Evolutionary conservation across 2,888 invertebrate genomes (phyloP), one percentile per base, ranked within the genome.

Genomic region (Agonopterix arenella): DNA sequence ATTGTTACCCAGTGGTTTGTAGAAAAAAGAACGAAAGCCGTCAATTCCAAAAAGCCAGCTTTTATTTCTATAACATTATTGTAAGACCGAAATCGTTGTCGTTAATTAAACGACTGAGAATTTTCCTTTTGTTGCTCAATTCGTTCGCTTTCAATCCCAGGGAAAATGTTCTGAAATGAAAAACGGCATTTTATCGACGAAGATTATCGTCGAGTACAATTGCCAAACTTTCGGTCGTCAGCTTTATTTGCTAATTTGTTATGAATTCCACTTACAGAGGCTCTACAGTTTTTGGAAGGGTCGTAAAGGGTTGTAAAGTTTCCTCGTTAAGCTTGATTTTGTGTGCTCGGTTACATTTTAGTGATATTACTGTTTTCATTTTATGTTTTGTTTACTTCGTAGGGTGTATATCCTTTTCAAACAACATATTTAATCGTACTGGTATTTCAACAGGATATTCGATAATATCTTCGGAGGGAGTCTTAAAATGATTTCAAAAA

Each of bases 221-320:
- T 56, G 60, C 51, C 59, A 48, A 66, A 68, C 59, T 66, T 68
- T 58, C 44, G 44, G 53, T 55, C 53, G 54, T 54, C 47, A 43
- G 49, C 47, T 49, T 65, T 67, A 60, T 66, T 66, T 60, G 62
- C 61, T 68, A 66, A 68, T 68, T 69, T 63, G 61, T 67, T 65
- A 64, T 64, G 60, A 51, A 53, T 62, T 58, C 61, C 57, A 61
- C 60, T 62, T 64, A 57, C 52, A 54, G 53, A 52, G 52, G 40
- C 47, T 49, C 54, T 46, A 45, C 55, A 46, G 52, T 51, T 56
- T 61, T 57, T 49, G 46, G 46, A 54, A 54, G 59, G 61, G 59
- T 55, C 53, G 37, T 53, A 52, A 53, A 55, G 56, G 53, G 52
- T 53, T 47, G 52, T 51, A 52, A 68, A 70, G 60, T 68, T 66